Percentiles rank a stretch among this genome's conserved stretches.
These are phyloP conservation scores for Chlorops oryzae DNA, from an alignment of 1,140 invertebrate species.

Conservation along the genomic window DNA sequence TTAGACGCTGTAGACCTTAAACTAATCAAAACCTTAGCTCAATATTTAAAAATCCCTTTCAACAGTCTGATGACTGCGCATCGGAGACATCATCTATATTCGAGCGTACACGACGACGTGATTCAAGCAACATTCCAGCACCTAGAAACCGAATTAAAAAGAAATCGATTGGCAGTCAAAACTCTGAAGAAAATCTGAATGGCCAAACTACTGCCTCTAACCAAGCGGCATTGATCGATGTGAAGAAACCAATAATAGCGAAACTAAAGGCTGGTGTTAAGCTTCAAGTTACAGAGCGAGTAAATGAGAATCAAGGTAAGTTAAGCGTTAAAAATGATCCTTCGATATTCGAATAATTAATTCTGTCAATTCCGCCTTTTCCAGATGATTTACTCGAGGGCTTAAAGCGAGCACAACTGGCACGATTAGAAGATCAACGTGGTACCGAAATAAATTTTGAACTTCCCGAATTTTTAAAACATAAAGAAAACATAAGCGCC, in stretches of 20 bases:
- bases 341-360: background rate
- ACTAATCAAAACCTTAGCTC: too few relatives aligned
- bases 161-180: slow-evolving; percentile 38
- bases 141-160: slow-evolving; percentile 33
- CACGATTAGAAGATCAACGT: slow-evolving; percentile 72
- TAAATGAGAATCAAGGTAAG: slow-evolving; percentile 62
- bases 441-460: slow-evolving; percentile 77
- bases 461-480: slow-evolving; percentile 72
- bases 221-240: slow-evolving; percentile 15
- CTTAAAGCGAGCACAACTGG: slow-evolving; percentile 66
- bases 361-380: slow-evolving; percentile 1
- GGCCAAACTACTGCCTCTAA: slow-evolving; percentile 12
- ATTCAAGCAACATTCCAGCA: slow-evolving; percentile 43
- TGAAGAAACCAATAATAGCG: slow-evolving; percentile 58
- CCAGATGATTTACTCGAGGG: slow-evolving; percentile 65
- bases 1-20: too few relatives aligned
- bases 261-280: slow-evolving; percentile 66
- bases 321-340: background rate
- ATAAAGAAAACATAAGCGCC: slow-evolving; percentile 48
- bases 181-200: slow-evolving; percentile 22
- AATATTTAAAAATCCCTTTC: too few relatives aligned
- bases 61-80: slow-evolving; percentile 66
- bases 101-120: slow-evolving; percentile 60
- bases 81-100: slow-evolving; percentile 65
- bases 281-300: slow-evolving; percentile 56